These are phyloP conservation scores for Mya arenaria DNA, from an alignment of 1,140 invertebrate species.

Conservation along the genomic window DNA sequence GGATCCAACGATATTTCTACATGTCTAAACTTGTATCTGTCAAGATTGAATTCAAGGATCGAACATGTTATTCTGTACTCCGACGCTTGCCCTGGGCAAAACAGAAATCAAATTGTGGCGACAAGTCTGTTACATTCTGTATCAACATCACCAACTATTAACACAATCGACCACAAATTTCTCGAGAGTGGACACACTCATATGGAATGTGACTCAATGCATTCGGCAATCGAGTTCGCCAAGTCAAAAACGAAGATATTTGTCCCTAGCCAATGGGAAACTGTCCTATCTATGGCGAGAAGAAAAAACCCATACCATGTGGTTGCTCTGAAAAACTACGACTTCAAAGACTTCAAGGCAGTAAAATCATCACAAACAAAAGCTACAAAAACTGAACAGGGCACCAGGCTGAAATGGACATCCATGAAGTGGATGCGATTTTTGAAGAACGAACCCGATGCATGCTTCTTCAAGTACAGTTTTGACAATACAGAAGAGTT, in stretches of 20 bases:
- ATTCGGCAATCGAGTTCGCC: background rate
- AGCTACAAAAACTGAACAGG: background rate
- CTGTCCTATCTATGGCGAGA: conserved; percentile 23
- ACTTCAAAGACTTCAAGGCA: conserved; percentile 38
- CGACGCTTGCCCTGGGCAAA: conserved; percentile 58
- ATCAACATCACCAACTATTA: background rate
- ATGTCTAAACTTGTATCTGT: conserved; percentile 17
- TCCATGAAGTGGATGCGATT: conserved; percentile 33
- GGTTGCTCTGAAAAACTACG: background rate
- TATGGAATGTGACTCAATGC: conserved; percentile 27
- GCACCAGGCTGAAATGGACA: conserved; percentile 37
- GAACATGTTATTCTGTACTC: conserved; percentile 52
- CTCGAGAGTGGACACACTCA: conserved; percentile 31
- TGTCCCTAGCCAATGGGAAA: conserved; percentile 27
- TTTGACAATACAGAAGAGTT: too few species aligned
- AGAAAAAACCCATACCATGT: conserved; percentile 21
- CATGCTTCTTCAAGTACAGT: conserved; percentile 35
- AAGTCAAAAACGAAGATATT: conserved; percentile 4
- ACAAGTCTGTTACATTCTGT: background rate
- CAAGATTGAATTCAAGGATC: background rate
- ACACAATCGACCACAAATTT: conserved; percentile 30
- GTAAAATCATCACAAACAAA: background rate
- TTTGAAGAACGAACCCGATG: conserved; percentile 9
- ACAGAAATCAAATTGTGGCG: conserved; percentile 23
- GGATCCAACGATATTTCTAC: conserved; percentile 52